Base-by-base conservation (phyloP, 2,797 vertebrate species). In the Anolis apletophallus region DNA sequence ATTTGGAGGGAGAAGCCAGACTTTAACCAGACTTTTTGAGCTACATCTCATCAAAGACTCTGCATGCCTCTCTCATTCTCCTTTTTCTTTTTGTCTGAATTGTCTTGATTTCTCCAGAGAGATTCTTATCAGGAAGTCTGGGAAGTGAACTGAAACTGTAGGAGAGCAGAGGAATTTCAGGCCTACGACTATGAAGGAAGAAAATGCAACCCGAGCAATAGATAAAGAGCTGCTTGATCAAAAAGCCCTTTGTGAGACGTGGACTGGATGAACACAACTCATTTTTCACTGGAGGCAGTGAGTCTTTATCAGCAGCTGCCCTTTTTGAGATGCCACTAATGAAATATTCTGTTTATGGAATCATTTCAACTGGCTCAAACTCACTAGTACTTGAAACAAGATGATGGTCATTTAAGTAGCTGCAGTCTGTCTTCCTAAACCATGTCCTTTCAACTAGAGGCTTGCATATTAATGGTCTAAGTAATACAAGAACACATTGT, bases 111-210 rank as follows among this genome's bases (percentile, higher is more conserved):
- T 71, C 4, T 57, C 54, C 34, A 79, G 32, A 40, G 23, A 55
- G 17, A 46, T 81, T 55, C 16, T 14, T 85, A 57, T 16, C 26
- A 23, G 59, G 54, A 72, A 73, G n/a, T 1, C 54, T 74, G 3
- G 23, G 52, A 50, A 32, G 16, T 52, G 59, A 76, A 84, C 57
- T 52, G 73, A 59, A 84, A 76, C 40, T 52, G 40, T 50, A 67
- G 73, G 59, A 84, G 61, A 84, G 21, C 50, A 76, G 8, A 77
- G n/a, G 83, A 77, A 67, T 84, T 84, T 76, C 74, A 77, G 77
- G 61, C 32, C 17, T 29, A 68, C 0, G 5, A 61, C 14, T 26
- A 73, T 11, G 52, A 40, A 86, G 68, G 55, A 71, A 57, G 36
- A 32, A 59, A 69, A 78, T 19, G 52, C 64, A 83, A 36, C 34